Evolutionary conservation across 2,888 invertebrate species (phyloP).

Genomic region (Parascotia fuliginaria): DNA sequence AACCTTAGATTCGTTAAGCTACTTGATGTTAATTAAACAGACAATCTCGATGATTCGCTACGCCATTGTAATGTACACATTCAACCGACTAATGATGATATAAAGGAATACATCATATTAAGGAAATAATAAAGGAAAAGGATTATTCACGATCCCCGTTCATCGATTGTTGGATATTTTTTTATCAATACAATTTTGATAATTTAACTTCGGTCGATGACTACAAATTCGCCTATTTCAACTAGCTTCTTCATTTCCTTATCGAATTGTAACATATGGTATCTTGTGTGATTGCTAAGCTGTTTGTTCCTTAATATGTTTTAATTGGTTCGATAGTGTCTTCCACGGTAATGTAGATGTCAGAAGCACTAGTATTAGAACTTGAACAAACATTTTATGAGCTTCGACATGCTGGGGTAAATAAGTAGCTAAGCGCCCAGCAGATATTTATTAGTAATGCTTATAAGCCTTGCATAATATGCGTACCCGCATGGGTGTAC

Average conservation of each 20-base stretch:
- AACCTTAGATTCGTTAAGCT: conserved; percentile 18
- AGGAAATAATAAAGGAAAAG: conserved; percentile 52
- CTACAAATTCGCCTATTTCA: not conserved
- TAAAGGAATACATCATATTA: conserved; percentile 30
- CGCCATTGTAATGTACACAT: conserved; percentile 27
- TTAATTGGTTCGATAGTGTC: not conserved
- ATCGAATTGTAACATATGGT: not conserved
- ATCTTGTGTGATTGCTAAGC: not conserved
- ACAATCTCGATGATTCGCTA: conserved; percentile 18
- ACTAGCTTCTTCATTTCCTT: not conserved
- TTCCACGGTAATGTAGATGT: not conserved
- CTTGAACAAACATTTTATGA: too few relatives aligned
- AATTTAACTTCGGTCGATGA: not conserved
- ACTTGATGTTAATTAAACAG: conserved; percentile 24
- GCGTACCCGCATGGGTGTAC: too few relatives aligned
- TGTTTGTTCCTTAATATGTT: not conserved
- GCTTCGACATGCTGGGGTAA: too few relatives aligned
- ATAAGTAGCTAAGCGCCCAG: too few relatives aligned
- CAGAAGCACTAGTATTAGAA: not conserved
- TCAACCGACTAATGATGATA: conserved; percentile 34
- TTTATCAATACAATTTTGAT: not conserved
- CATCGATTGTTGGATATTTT: not conserved
- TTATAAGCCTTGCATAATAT: too few relatives aligned
- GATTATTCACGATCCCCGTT: conserved; percentile 30
- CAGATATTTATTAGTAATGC: too few relatives aligned